Percentiles rank a stretch among this genome's conserved stretches.
Conservation (phyloP, 2,888 invertebrate genomes). For the Esperia sulphurella region DNA sequence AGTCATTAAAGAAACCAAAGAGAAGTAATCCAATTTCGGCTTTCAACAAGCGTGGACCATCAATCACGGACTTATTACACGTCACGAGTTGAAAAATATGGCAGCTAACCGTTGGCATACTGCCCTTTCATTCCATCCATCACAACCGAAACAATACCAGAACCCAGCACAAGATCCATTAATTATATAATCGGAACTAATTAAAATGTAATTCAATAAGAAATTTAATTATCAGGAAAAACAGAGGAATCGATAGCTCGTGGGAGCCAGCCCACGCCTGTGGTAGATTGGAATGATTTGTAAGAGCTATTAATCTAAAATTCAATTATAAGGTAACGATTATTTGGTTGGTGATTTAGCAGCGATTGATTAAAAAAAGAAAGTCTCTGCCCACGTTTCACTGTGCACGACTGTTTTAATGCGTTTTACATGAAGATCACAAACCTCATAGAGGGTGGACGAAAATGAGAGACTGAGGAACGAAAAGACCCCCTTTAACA, state of each 20-base stretch:
- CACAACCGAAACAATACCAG: conserved; percentile 32
- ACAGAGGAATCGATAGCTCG: conserved; percentile 20
- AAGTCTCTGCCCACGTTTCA: conserved; percentile 39
- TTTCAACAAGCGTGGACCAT: conserved; percentile 48
- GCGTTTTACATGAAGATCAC: conserved; percentile 6
- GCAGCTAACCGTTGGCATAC: conserved; percentile 41
- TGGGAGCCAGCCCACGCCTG: conserved; percentile 31
- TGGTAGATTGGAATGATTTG: conserved; percentile 23
- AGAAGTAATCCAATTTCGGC: conserved; percentile 49
- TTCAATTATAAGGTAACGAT: conserved; percentile 48
- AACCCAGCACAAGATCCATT: conserved; percentile 44
- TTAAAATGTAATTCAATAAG: conserved; percentile 69
- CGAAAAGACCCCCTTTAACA: no score
- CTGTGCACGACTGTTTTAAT: conserved; percentile 17
- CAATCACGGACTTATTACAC: conserved; percentile 52
- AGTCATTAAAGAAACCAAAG: conserved; percentile 36
- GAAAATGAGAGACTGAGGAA: no score
- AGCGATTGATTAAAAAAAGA: conserved; percentile 43
- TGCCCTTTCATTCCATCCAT: conserved; percentile 15
- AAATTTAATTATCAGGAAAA: conserved; percentile 44
- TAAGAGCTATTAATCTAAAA: conserved; percentile 65
- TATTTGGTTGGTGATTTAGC: conserved; percentile 45
- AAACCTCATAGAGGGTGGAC: background rate
- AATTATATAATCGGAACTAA: conserved; percentile 54
- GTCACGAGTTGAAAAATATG: conserved; percentile 52